These are phyloP conservation scores for Andrena camellia DNA, from an alignment of 2,888 invertebrate genomes.

Conservation along the genomic window DNA sequence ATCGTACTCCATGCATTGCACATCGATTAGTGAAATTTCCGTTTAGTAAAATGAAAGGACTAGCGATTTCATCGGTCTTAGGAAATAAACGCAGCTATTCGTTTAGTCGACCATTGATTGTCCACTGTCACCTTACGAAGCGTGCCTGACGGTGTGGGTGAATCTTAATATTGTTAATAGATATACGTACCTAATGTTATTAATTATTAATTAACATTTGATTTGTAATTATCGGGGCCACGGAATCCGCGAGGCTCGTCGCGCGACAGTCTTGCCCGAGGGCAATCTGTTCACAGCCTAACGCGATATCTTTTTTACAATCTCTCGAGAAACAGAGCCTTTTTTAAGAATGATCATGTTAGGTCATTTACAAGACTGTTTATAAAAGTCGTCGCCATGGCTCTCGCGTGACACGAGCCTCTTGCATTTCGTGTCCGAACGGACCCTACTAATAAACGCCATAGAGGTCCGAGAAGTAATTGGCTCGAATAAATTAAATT, in stretches of 20 bases:
- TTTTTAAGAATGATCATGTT: conserved; percentile 39
- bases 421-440: conserved; percentile 63
- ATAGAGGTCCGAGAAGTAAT: conserved; percentile 77
- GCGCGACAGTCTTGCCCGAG: conserved; percentile 20
- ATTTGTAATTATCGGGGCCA: conserved; percentile 64
- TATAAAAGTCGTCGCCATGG: conserved; percentile 25
- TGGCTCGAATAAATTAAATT: conserved; percentile 78
- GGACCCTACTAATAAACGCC: conserved; percentile 79
- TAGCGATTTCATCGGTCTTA: background rate
- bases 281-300: conserved; percentile 17
- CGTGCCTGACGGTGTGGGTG: conserved; percentile 75
- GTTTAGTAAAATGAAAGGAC: background rate
- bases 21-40: background rate
- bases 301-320: conserved; percentile 41
- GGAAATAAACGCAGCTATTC: conserved; percentile 38
- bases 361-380: conserved; percentile 20
- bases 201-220: conserved; percentile 71
- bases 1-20: conserved; percentile 34
- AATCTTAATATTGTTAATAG: conserved; percentile 79
- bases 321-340: conserved; percentile 14
- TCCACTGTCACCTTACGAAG: conserved; percentile 67
- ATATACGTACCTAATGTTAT: conserved; percentile 82
- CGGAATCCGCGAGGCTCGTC: conserved; percentile 54
- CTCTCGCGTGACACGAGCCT: conserved; percentile 55
- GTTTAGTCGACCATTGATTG: conserved; percentile 51